Base-by-base conservation (phyloP, 2,113 vertebrate species). In the Pteronura brasiliensis region DNA sequence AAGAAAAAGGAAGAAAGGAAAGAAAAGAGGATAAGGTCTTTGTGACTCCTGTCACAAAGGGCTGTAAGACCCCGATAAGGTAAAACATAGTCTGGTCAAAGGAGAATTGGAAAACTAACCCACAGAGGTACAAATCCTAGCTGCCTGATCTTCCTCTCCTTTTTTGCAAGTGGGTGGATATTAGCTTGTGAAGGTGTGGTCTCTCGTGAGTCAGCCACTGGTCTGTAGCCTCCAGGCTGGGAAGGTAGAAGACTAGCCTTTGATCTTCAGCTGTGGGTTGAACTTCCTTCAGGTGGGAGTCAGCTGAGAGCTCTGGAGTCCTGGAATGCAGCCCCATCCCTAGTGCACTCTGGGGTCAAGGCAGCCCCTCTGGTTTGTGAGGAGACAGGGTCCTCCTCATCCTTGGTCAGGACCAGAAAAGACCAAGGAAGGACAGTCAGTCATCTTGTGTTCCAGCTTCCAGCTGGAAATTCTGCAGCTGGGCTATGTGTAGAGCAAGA, bases 41-140 rank as follows among this genome's bases (percentile, higher is more conserved):
- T 6, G 42, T n/a, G 13, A 21, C n/a, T 84, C 15, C n/a, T 69
- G 65, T 91, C 21, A 31, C 44, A 44, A 59, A 95, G 44, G 39
- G 7, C 27, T 81, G 2, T 59, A 44, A 72, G 27, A 39, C 52
- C 47, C 9, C 1, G 2, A 65, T 20, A 44, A 72, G 34, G 36
- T 87, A 72, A 84, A 80, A 80, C 10, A 67, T 9, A 72, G 27
- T 39, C 20, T 52, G 44, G 39, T 85, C 92, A 82, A 77, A 67
- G 86, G 86, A 88, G 88, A 84, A 25, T 23, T n/a, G 27, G 76
- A 69, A 71, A 89, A 86, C 34, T 39, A 42, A 94, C 25, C 42
- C 0, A 25, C 74, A 52, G 7, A n/a, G 52, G 23, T 20, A 4
- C 42, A 76, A 8, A 44, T 76, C 23, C 72, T 44, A 44, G 42